A percentile compares a stretch with the other conserved stretches of the same genome.
These are phyloP conservation scores for Tachyglossus aculeatus DNA, from an alignment of 2,797 vertebrate genomes.

Conservation along the genomic window DNA sequence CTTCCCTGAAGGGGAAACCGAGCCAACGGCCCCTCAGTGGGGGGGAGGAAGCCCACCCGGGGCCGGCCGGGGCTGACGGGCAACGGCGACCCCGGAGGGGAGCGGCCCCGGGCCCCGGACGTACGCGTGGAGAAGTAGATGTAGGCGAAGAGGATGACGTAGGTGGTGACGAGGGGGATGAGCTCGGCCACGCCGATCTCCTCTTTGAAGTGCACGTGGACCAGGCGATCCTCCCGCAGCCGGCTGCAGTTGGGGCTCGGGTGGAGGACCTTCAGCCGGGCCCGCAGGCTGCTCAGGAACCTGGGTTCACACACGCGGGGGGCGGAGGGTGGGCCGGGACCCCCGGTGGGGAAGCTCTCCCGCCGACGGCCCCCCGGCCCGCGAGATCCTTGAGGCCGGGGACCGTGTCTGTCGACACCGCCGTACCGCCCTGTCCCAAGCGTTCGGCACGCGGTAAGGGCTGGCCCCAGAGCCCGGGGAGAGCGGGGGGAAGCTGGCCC, in stretches of 20 bases:
- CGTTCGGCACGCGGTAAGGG: too few relatives aligned
- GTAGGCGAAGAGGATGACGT: slow-evolving; percentile 98
- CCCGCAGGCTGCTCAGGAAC: slow-evolving; percentile 88
- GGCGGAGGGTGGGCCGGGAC: not conserved
- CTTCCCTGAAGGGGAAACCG: slow-evolving; percentile 81
- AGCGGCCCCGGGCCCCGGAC: slow-evolving; percentile 33
- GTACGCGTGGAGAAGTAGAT: slow-evolving; percentile 98
- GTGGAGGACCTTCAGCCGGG: slow-evolving; percentile 88
- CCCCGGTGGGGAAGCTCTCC: accelerated
- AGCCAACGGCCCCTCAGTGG: not conserved
- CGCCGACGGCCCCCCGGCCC: accelerated
- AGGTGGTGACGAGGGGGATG: slow-evolving; percentile 96
- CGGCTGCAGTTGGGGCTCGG: slow-evolving; percentile 92
- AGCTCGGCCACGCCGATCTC: slow-evolving; percentile 96
- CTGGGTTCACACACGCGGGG: slow-evolving; percentile 59
- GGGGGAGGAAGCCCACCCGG: accelerated
- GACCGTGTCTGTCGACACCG: too few relatives aligned
- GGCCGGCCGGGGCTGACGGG: not conserved
- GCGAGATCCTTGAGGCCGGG: accelerated
- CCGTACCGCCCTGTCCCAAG: too few relatives aligned
- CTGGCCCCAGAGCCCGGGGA: too few relatives aligned
- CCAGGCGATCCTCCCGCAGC: slow-evolving; percentile 88
- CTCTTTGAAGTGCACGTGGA: slow-evolving; percentile 97
- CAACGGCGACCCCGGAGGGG: not conserved
- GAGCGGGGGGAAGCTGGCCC: too few relatives aligned